Conservation (phyloP, 2,888 invertebrate species). For the Nephrotoma flavescens region DNA sequence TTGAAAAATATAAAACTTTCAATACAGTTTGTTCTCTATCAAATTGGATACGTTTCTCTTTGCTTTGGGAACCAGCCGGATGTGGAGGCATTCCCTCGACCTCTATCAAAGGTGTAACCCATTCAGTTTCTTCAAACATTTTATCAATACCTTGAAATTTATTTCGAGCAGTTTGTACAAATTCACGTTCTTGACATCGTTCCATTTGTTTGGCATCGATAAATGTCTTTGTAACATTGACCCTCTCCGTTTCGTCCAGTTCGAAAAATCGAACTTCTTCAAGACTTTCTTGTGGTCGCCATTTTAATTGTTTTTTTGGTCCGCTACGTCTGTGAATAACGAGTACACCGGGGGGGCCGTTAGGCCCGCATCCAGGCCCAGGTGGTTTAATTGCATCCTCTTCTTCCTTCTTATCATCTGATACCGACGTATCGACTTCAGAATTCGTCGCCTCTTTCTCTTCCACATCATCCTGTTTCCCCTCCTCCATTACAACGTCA, state of each 20-base stretch:
- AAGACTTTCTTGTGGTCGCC: constrained; percentile 66
- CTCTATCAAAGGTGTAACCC: constrained; percentile 50
- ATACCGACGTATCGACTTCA: constrained; percentile 18
- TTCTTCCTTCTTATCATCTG: constrained; percentile 11
- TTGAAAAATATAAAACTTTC: constrained; percentile 66
- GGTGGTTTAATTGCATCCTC: constrained; percentile 17
- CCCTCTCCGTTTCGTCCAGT: constrained; percentile 88
- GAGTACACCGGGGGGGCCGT: constrained; percentile 60
- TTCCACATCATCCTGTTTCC: constrained; percentile 17
- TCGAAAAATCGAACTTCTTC: constrained; percentile 82
- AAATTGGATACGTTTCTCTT: constrained; percentile 75
- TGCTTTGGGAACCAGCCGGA: constrained; percentile 61
- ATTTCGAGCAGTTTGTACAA: constrained; percentile 54
- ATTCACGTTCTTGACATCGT: constrained; percentile 68
- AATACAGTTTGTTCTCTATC: constrained; percentile 74
- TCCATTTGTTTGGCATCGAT: constrained; percentile 86
- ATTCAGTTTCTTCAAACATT: constrained; percentile 68
- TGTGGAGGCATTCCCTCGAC: constrained; percentile 53
- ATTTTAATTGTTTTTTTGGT: constrained; percentile 65
- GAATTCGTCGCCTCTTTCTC: constrained; percentile 14
- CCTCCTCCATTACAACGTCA: constrained; percentile 27
- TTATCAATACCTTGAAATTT: constrained; percentile 61
- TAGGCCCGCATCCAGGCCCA: constrained; percentile 33
- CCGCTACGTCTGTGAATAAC: constrained; percentile 56
- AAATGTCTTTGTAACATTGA: constrained; percentile 85